Evolutionary conservation across 2,113 vertebrate genomes (phyloP).

Genomic region (Pan paniscus): DNA sequence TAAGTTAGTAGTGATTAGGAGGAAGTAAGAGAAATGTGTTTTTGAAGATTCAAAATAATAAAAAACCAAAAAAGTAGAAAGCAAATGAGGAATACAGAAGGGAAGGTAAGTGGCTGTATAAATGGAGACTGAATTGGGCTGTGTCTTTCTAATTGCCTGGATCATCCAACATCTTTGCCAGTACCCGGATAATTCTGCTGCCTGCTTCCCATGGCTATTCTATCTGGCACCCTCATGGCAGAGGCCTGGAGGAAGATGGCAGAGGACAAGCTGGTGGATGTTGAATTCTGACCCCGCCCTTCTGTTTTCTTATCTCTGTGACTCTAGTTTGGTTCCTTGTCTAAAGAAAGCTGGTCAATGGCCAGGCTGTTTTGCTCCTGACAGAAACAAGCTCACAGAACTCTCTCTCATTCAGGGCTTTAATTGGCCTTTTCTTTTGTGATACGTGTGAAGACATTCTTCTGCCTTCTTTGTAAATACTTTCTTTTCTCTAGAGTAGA

Average conservation of each 20-base stretch:
- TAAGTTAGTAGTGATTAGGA: not conserved
- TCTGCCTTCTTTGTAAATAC: conserved; percentile 54
- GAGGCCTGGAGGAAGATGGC: conserved; percentile 3
- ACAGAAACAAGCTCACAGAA: conserved; percentile 60
- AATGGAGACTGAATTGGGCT: not conserved
- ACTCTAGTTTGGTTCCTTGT: conserved; percentile 31
- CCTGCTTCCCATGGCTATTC: not conserved
- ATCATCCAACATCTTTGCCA: not conserved
- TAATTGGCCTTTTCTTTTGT: conserved; percentile 51
- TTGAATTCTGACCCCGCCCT: not conserved
- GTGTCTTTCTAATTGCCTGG: not conserved
- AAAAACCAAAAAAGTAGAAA: not conserved
- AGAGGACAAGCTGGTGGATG: not conserved
- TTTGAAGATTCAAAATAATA: not conserved
- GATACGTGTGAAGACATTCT: conserved; percentile 21
- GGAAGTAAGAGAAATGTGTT: conserved; percentile 16
- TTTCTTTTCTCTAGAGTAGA: conserved; percentile 50
- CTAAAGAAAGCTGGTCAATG: conserved; percentile 47
- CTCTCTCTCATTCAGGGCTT: conserved; percentile 38
- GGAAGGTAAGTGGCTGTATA: not conserved
- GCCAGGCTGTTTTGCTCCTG: conserved; percentile 63
- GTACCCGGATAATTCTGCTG: not conserved
- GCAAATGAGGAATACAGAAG: not conserved
- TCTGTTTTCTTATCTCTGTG: not conserved
- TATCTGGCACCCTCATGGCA: not conserved